A percentile compares a stretch with the other conserved stretches of the same genome.
phyloP scores from a whole-genome alignment of 2,888 invertebrate species.

The Abscondita cerata region DNA sequence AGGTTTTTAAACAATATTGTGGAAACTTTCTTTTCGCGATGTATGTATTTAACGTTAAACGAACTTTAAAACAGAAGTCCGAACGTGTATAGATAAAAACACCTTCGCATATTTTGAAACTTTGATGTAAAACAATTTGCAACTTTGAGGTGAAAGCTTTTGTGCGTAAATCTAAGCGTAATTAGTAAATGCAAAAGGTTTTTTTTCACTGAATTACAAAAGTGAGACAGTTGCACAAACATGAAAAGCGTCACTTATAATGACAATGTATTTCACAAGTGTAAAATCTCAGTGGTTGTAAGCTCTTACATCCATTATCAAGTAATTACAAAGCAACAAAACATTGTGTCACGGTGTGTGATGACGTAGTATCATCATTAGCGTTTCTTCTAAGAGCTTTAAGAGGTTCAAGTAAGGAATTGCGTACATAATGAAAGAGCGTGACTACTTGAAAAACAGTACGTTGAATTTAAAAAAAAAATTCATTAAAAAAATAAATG shows the following conservation, averaged over 20 bases:
- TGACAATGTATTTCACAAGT: conserved; percentile 48
- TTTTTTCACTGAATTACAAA: too few relatives aligned
- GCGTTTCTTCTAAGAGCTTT: conserved; percentile 34
- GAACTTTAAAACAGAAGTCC: too few relatives aligned
- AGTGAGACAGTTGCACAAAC: conserved; percentile 35
- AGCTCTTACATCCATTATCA: conserved; percentile 49
- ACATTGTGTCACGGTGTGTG: conserved; percentile 47
- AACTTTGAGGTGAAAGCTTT: too few relatives aligned
- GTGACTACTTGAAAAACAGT: too few relatives aligned
- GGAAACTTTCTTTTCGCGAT: too few relatives aligned
- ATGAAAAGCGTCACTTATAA: conserved; percentile 46
- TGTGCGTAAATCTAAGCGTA: too few relatives aligned
- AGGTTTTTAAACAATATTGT: too few relatives aligned
- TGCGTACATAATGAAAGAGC: not conserved
- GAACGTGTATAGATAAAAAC: too few relatives aligned
- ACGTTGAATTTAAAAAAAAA: not conserved
- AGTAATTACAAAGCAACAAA: conserved; percentile 50
- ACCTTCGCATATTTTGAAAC: too few relatives aligned
- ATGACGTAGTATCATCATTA: conserved; percentile 47
- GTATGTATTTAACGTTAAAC: too few relatives aligned
- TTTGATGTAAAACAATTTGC: too few relatives aligned
- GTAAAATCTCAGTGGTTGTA: conserved; percentile 45
- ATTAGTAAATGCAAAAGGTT: too few relatives aligned
- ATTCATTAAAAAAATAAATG: not conserved
- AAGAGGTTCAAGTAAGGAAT: conserved; percentile 16